Percentiles rank a stretch among this genome's conserved stretches.
Conservation (phyloP, 2,113 vertebrate genomes). For the Aramus guarauna region DNA sequence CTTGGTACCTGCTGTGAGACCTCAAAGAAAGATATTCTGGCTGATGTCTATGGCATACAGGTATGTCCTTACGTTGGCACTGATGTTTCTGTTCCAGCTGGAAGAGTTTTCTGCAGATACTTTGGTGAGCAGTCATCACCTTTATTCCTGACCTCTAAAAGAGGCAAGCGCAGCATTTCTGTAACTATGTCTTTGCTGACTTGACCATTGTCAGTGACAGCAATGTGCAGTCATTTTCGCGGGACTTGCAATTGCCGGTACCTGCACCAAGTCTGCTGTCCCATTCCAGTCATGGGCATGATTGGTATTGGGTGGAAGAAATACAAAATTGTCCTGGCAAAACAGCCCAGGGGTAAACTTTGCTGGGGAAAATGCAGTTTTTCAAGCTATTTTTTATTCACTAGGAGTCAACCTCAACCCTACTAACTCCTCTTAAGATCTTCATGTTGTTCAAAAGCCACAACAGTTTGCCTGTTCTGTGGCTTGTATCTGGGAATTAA, state of each 20-base stretch:
- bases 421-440: neutral
- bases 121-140: neutral
- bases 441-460: neutral
- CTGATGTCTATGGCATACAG: neutral
- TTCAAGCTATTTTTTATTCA: neutral
- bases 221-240: neutral
- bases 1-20: neutral
- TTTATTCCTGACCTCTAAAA: neutral
- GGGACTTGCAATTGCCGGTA: neutral
- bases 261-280: neutral
- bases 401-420: neutral
- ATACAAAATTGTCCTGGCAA: neutral
- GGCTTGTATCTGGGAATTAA: neutral
- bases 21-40: neutral
- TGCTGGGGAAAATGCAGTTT: neutral
- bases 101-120: neutral
- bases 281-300: neutral
- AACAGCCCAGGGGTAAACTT: neutral
- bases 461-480: neutral
- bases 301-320: neutral
- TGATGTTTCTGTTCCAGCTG: neutral
- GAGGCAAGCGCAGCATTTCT: neutral
- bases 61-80: neutral
- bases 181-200: neutral
- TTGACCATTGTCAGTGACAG: neutral